phyloP scores from a whole-genome alignment of 2,113 vertebrate species.

The Scomber japonicus region DNA sequence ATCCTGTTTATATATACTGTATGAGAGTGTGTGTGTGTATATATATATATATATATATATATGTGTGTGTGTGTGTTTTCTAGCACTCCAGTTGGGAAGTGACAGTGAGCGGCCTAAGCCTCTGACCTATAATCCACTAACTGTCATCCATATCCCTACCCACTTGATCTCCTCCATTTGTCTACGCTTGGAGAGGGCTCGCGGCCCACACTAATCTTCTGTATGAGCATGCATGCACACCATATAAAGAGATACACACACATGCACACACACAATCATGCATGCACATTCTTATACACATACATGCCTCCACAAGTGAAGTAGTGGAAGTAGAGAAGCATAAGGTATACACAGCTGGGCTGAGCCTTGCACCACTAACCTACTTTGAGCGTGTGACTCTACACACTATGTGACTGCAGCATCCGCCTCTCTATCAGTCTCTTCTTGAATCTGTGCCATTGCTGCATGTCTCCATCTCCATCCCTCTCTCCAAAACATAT shows the following conservation, averaged over 20 bases:
- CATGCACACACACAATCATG: neutral
- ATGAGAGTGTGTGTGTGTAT: neutral
- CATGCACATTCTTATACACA: slow-evolving; percentile 4
- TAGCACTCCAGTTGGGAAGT: slow-evolving; percentile 21
- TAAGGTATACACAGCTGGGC: slow-evolving; percentile 71
- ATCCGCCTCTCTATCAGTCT: slow-evolving; percentile 44
- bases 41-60: neutral
- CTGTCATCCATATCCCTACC: slow-evolving; percentile 66
- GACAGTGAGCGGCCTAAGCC: slow-evolving; percentile 50
- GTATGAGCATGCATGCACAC: slow-evolving; percentile 18
- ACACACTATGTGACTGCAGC: slow-evolving; percentile 36
- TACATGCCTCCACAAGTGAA: slow-evolving; percentile 48
- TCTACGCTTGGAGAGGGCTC: slow-evolving; percentile 45
- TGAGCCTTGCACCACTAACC: slow-evolving; percentile 69
- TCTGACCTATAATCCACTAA: slow-evolving; percentile 75
- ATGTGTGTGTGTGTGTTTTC: neutral
- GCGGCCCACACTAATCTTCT: slow-evolving; percentile 67
- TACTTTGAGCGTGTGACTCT: slow-evolving; percentile 65
- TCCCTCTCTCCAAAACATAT: slow-evolving; percentile 42
- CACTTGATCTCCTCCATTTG: slow-evolving; percentile 71
- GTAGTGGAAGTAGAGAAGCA: slow-evolving; percentile 42
- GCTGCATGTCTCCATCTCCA: slow-evolving; percentile 43
- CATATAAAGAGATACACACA: slow-evolving; percentile 53
- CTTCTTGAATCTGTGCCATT: slow-evolving; percentile 57
- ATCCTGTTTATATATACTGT: slow-evolving; percentile 17